Percentiles rank a stretch among this genome's conserved stretches.
These are phyloP conservation scores for Holacanthus passer DNA, from an alignment of 2,113 vertebrate genomes.

Conservation along the genomic window DNA sequence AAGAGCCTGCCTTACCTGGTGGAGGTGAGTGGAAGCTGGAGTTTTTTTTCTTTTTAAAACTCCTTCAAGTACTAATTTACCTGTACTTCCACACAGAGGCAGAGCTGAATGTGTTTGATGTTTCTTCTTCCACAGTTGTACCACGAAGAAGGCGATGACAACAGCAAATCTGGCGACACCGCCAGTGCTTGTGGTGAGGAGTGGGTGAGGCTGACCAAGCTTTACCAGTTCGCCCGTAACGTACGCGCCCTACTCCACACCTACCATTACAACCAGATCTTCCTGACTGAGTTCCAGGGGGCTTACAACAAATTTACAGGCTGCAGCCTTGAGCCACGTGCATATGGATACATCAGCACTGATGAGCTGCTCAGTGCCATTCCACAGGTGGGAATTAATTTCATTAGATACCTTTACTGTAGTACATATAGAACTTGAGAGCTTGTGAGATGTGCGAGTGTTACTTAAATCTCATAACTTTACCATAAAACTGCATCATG, in stretches of 20 bases:
- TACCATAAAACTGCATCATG: neutral
- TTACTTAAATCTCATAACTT: neutral
- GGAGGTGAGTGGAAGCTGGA: conserved; percentile 83
- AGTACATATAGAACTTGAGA: neutral
- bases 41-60: neutral
- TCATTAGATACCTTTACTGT: neutral
- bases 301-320: conserved; percentile 94
- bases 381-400: conserved; percentile 87
- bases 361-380: conserved; percentile 94
- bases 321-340: conserved; percentile 87
- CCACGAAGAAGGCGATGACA: conserved; percentile 73
- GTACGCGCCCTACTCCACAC: conserved; percentile 94
- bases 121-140: conserved; percentile 84
- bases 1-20: conserved; percentile 96
- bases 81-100: neutral
- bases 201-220: conserved; percentile 90
- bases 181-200: conserved; percentile 74
- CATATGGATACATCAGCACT: conserved; percentile 88
- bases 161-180: neutral
- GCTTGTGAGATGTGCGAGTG: neutral
- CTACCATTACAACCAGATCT: conserved; percentile 99
- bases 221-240: conserved; percentile 95
- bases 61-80: neutral
- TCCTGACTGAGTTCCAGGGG: conserved; percentile 92
- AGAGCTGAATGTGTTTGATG: neutral